Evolutionary conservation across 2,113 vertebrate species (phyloP).

Genomic region (Arizona elegans): DNA sequence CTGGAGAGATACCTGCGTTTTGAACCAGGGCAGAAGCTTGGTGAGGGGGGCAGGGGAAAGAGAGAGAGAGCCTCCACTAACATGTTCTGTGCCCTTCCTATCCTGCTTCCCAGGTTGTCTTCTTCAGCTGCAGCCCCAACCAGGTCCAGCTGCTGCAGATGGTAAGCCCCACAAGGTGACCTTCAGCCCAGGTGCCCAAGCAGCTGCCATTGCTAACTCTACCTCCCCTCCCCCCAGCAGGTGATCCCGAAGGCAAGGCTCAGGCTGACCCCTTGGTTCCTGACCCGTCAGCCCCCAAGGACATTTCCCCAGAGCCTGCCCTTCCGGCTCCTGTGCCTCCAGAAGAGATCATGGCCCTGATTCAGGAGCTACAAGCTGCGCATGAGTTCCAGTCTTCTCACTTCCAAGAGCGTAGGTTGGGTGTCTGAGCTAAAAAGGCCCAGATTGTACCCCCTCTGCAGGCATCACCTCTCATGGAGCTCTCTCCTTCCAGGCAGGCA

Average conservation of each 20-base stretch:
- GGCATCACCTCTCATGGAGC: neutral
- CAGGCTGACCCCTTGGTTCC: too few relatives aligned
- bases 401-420: neutral
- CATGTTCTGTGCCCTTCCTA: too few relatives aligned
- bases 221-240: neutral
- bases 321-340: accelerated
- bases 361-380: neutral
- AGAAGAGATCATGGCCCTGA: neutral
- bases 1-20: neutral
- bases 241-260: neutral
- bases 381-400: neutral
- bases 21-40: neutral
- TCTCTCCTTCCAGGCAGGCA: neutral
- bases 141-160: neutral
- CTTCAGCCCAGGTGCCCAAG: neutral
- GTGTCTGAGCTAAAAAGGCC: neutral
- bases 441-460: neutral
- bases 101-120: neutral
- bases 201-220: neutral
- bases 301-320: neutral
- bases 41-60: neutral
- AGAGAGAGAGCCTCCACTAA: neutral
- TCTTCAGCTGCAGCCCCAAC: neutral
- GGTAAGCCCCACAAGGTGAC: neutral
- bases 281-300: neutral